Evolutionary conservation across 2,888 invertebrate genomes (phyloP).

Genomic region (Tricholauxania praeusta): DNA sequence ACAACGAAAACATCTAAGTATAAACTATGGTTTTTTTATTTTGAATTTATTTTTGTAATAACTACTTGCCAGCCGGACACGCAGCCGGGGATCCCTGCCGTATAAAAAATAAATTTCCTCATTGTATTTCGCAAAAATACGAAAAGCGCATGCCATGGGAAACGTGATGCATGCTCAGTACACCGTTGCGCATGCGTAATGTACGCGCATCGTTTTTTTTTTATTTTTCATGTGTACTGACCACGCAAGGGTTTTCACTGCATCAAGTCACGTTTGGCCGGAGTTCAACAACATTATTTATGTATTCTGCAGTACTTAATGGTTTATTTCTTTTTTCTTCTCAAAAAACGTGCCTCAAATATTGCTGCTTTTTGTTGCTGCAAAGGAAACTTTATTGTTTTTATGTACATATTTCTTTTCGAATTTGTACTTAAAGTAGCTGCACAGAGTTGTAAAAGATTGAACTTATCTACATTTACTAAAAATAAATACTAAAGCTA

Average conservation of each 20-base stretch:
- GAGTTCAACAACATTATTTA: constrained; percentile 23
- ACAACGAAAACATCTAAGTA: not conserved
- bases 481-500: too few relatives aligned
- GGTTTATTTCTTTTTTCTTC: constrained; percentile 30
- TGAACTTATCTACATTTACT: too few relatives aligned
- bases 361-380: too few relatives aligned
- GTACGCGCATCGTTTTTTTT: not conserved
- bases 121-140: not conserved
- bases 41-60: not conserved
- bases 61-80: too few relatives aligned
- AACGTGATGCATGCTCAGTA: not conserved
- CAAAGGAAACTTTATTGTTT: too few relatives aligned
- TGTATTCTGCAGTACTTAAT: not conserved
- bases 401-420: too few relatives aligned
- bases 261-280: constrained; percentile 19
- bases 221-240: constrained; percentile 4
- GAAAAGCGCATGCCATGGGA: not conserved
- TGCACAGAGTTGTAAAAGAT: too few relatives aligned
- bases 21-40: not conserved
- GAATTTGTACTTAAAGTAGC: too few relatives aligned
- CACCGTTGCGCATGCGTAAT: constrained; percentile 16
- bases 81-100: constrained; percentile 39
- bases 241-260: not conserved
- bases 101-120: constrained; percentile 2
- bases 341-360: too few relatives aligned